Percentiles rank a stretch among this genome's conserved stretches.
phyloP scores from a whole-genome alignment of 2,113 vertebrate genomes.

The Neofelis nebulosa region DNA sequence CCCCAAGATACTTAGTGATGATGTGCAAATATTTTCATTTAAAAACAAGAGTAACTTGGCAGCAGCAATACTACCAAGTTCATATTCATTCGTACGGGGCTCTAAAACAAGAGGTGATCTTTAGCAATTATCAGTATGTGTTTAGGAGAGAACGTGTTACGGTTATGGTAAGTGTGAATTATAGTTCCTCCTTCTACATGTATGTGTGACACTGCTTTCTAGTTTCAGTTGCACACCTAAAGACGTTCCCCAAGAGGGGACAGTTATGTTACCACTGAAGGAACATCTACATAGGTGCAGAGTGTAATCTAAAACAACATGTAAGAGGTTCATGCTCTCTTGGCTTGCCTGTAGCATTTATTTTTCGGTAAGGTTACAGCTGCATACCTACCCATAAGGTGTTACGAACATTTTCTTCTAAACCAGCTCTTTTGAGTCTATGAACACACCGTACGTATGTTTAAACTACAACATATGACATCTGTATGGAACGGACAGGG shows the following conservation, averaged over 20 bases:
- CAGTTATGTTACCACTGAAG: background rate
- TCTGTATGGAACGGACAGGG: background rate
- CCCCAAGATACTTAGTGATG: background rate
- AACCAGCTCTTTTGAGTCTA: conserved; percentile 29
- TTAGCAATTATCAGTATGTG: background rate
- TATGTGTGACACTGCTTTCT: background rate
- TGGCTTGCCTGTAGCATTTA: background rate
- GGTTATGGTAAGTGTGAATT: background rate
- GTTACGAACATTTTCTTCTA: conserved; percentile 11
- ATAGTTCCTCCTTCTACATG: background rate
- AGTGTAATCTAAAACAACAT: background rate
- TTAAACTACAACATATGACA: background rate
- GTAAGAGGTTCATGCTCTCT: background rate
- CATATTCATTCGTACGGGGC: background rate
- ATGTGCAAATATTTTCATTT: background rate
- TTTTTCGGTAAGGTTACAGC: background rate
- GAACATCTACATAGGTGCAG: background rate
- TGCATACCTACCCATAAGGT: background rate
- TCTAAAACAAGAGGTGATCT: background rate
- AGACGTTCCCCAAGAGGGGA: background rate
- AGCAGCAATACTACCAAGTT: background rate
- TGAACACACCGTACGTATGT: background rate
- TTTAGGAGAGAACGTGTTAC: background rate
- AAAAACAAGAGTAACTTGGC: background rate
- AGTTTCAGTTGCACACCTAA: background rate